phyloP scores from a whole-genome alignment of 2,113 vertebrate species.

The Rhinogobius similis region DNA sequence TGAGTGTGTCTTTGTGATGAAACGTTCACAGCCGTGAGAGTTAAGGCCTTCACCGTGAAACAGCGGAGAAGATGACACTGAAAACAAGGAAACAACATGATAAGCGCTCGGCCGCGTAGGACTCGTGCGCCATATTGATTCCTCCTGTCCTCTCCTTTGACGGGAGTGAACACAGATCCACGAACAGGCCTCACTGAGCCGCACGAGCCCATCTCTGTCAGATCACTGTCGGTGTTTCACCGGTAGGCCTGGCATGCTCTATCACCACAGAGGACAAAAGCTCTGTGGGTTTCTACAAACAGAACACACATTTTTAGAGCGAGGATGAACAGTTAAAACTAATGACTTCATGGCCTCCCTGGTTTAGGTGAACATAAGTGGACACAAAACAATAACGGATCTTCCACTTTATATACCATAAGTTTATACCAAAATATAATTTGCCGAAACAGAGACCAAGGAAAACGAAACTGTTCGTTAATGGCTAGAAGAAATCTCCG shows the following conservation, averaged over 20 bases:
- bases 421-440: slow-evolving; percentile 29
- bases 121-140: slow-evolving; percentile 70
- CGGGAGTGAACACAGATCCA: slow-evolving; percentile 56
- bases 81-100: slow-evolving; percentile 11
- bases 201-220: slow-evolving; percentile 18
- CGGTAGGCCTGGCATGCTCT: not conserved
- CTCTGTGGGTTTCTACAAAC: not conserved
- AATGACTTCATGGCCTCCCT: not conserved
- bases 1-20: not conserved
- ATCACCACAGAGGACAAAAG: not conserved
- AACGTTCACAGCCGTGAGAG: not conserved
- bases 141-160: slow-evolving; percentile 17
- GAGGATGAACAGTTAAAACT: not conserved
- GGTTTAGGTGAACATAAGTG: not conserved
- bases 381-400: slow-evolving; percentile 19
- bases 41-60: not conserved
- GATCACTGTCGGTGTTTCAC: not conserved
- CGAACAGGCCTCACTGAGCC: slow-evolving; percentile 28
- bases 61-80: not conserved
- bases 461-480: too few species aligned
- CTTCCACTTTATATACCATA: slow-evolving; percentile 27
- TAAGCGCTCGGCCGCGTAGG: slow-evolving; percentile 51
- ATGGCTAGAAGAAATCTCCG: too few species aligned
- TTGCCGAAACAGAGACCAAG: too few species aligned
- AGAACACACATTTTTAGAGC: not conserved